Evolutionary conservation across 2,113 vertebrate species (phyloP), one percentile per base, ranked within the genome.

Genomic region (Onychostoma macrolepis): DNA sequence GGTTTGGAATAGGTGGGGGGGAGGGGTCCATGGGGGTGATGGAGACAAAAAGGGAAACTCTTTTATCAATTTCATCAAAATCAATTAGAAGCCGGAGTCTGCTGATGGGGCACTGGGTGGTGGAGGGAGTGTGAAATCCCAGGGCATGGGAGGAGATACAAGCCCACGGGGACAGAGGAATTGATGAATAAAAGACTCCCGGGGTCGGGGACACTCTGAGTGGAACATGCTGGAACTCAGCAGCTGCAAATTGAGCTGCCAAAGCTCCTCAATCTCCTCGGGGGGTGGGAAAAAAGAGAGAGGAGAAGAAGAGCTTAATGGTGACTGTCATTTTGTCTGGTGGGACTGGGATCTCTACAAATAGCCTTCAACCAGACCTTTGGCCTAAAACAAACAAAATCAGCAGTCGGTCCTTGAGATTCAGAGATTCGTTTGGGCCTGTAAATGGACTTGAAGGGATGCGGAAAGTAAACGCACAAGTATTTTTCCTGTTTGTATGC

Each of bases 11-110:
- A 24, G 30, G 83, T n/a, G 13, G 21, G 28, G 67, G 6, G n/a
- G 36, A 58, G 65, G 38, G 33, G 65, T 43, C 41, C 33, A 21
- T 58, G 72, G 63, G 87, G 77, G 86, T 48, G 80, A 81, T 45
- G 88, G 85, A 85, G 36, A 83, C 79, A 72, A 74, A 85, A 84
- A 90, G 56, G 61, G 72, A 90, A 56, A 74, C 63, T 28, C 87
- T 71, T 92, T 74, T 74, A 84, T 84, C 83, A 84, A 58, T 84
- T 84, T 84, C 83, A 75, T 84, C 83, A 86, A 92, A 95, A 94
- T 95, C 94, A 95, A 95, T 95, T 95, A 94, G 91, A 92, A 91
- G 87, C 91, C 93, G 87, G 26, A 89, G 92, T 91, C 92, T 92
- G 92, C 92, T 93, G 58, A 90, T 56, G 92, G 93, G 93, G 83